Evolutionary conservation across 2,888 invertebrate genomes (phyloP), one percentile per base, ranked within the genome.

Genomic region (Platycheirus rosarum): DNA sequence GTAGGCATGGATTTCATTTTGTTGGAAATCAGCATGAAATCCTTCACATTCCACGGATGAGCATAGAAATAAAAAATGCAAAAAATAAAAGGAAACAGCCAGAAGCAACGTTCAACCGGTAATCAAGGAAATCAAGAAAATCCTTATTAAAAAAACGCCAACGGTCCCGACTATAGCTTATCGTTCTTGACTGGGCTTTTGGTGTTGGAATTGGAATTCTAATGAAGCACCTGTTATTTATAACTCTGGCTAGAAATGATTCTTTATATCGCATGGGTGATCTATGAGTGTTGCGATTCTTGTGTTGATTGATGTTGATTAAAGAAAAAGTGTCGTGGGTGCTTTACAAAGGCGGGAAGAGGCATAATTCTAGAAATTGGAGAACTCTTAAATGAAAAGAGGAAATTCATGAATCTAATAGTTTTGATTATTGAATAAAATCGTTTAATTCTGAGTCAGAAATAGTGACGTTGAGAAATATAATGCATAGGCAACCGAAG

Each of bases 1-100:
- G n/a, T 44, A 20, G 48, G 57, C 63, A 74, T 68, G 69, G 65
- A 79, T 69, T 69, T 75, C 69, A 75, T 75, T 80, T 75, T 63
- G 69, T 16, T 65, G 20, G 6, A 68, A 79, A 79, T 74, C 74
- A 74, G 42, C 69, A 79, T 74, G 46, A 69, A 37, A 70, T 65
- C 63, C 44, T 60, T 65, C 49, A 51, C 23, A 75, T 65, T 79
- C 68, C 62, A 23, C 13, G 62, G 57, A 69, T 37, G 48, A 74
- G 18, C 26, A 2, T n/a, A n/a, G 49, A 40, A 57, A 74, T 69
- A 37, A 57, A 76, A 76, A 65, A 70, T 76, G 62, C 70, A 53
- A 62, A 80, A 53, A 18, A 55, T 9, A 26, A 29, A 26, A 29
- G 2, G n/a, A 8, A 48, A 8, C 13, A n/a, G 13, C 37, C n/a